A percentile compares a stretch with the other conserved stretches of the same genome.
Conservation (phyloP, 2,797 vertebrate genomes). For the Craterocephalus amniculus region DNA sequence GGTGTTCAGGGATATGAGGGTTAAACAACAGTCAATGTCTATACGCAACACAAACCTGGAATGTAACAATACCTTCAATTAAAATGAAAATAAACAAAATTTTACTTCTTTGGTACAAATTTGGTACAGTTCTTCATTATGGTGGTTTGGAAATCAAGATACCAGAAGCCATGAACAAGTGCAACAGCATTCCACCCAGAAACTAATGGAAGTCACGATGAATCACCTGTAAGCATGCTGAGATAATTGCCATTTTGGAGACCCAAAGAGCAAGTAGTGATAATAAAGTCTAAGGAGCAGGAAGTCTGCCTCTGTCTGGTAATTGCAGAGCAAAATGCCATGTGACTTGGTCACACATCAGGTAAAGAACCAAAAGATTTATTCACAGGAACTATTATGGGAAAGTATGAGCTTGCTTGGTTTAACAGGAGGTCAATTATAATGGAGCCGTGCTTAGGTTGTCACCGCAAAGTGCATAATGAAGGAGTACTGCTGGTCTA, state of each 20-base stretch:
- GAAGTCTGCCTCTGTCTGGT: constrained; percentile 62
- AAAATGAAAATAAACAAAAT: constrained; percentile 20
- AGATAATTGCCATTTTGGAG: constrained; percentile 76
- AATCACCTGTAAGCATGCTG: constrained; percentile 74
- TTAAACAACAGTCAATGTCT: neutral
- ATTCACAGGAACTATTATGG: constrained; percentile 58
- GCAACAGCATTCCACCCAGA: constrained; percentile 59
- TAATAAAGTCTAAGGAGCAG: constrained; percentile 67
- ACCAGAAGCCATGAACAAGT: constrained; percentile 59
- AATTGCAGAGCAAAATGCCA: constrained; percentile 72
- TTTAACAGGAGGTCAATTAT: constrained; percentile 74
- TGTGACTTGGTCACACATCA: constrained; percentile 62
- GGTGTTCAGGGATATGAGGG: neutral
- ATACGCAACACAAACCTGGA: neutral
- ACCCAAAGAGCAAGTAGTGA: constrained; percentile 66
- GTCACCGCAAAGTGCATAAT: constrained; percentile 73
- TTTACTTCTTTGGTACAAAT: constrained; percentile 30
- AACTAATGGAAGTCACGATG: constrained; percentile 72
- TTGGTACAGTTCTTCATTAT: constrained; percentile 43
- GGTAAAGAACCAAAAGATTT: constrained; percentile 70
- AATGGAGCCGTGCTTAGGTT: constrained; percentile 71
- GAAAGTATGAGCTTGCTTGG: constrained; percentile 62
- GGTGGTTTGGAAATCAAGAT: constrained; percentile 45
- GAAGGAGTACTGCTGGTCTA: constrained; percentile 64
- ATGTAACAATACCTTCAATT: constrained; percentile 22